Evolutionary conservation across 1,140 invertebrate species (phyloP), one percentile per base, ranked within the genome.

Genomic region (Rhopalosiphum padi): DNA sequence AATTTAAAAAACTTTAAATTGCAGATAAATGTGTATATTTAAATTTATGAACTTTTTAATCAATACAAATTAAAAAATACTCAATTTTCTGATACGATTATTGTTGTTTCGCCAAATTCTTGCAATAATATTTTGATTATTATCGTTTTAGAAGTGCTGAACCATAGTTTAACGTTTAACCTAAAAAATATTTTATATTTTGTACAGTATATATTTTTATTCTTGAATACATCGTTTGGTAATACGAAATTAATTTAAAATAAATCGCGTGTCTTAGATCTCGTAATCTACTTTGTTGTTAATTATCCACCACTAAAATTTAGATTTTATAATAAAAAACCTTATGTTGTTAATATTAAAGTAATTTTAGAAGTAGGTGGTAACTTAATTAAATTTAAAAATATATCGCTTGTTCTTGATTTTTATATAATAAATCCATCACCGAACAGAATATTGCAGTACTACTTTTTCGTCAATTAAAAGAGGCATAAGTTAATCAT

Each of bases 1-100:
- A n/a, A 77, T 77, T 77, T n/a, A n/a, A n/a, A 77, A 77, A 51
- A 77, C 30, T 35, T 77, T n/a, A n/a, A 77, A 77, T 77, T 77
- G 5, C n/a, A 9, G 2, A n/a, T 77, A 77, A 77, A 77, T 35
- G 15, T 77, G 0, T 77, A n/a, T 77, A 77, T n/a, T 77, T n/a
- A 77, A 77, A 77, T n/a, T 4, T 21, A 77, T n/a, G 30, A 77
- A 77, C 60, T 77, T 77, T 30, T n/a, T n/a, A 35, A 77, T 77
- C 4, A 21, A 77, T n/a, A 21, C 15, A 77, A 77, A 77, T 22
- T 77, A n/a, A 77, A n/a, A 77, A n/a, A 15, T 30, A 68, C 11
- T 18, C 15, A n/a, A n/a, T 77, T 35, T 77, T n/a, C n/a, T 18
- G 15, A 30, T 15, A 68, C 11, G n/a, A 68, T 30, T 11, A 21